phyloP scores from a whole-genome alignment of 2,113 vertebrate genomes.

The Trochalopteron elliotii region DNA sequence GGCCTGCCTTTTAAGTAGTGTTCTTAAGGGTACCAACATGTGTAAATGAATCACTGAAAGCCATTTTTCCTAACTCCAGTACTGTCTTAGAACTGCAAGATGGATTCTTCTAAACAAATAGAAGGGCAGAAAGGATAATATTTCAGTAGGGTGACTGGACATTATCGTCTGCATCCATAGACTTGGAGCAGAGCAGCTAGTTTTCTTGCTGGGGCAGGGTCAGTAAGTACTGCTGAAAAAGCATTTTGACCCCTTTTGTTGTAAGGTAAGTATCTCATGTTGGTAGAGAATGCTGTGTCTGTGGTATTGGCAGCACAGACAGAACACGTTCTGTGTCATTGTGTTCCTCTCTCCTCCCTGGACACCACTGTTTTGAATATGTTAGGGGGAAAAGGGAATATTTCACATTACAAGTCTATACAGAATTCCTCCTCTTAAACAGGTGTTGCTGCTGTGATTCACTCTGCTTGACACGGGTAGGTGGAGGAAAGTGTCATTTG shows the following conservation, averaged over 20 bases:
- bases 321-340: fast-evolving
- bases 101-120: neutral
- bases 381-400: neutral
- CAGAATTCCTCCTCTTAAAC: neutral
- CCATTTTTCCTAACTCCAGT: neutral
- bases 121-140: neutral
- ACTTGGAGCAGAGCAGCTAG: neutral
- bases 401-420: neutral
- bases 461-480: neutral
- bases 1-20: neutral
- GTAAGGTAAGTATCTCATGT: neutral
- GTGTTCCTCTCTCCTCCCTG: neutral
- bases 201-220: neutral
- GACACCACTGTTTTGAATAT: neutral
- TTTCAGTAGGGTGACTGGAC: neutral
- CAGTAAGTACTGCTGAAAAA: neutral
- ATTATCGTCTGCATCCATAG: neutral
- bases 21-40: neutral
- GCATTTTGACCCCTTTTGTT: neutral
- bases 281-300: neutral
- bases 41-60: neutral
- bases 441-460: neutral
- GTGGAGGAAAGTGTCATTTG: neutral
- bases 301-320: neutral
- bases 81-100: neutral